Conservation (phyloP, 2,797 vertebrate genomes). For the Alosa sapidissima region DNA sequence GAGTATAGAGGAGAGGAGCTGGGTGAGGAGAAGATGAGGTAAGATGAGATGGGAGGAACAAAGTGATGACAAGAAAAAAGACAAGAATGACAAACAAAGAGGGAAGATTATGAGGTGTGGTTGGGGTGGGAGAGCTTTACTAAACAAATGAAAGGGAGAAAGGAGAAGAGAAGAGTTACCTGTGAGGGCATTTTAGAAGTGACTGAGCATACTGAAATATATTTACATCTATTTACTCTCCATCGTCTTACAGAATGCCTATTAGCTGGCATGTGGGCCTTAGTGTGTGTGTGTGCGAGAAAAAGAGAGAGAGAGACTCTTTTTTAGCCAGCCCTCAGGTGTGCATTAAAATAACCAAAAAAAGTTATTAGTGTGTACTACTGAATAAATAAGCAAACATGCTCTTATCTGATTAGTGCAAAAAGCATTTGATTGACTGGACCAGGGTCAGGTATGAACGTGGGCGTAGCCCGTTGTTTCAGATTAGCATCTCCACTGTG, state of each 20-base stretch:
- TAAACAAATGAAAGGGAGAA: not conserved
- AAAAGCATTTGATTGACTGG: not conserved
- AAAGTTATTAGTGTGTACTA: not conserved
- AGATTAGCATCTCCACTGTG: not conserved
- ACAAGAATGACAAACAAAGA: conserved; percentile 9
- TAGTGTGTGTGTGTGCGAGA: not conserved
- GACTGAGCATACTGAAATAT: not conserved
- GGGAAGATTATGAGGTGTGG: conserved; percentile 11
- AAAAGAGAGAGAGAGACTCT: too few species aligned
- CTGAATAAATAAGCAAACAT: not conserved
- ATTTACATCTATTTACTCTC: not conserved
- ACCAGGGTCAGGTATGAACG: not conserved
- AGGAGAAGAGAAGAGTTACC: not conserved
- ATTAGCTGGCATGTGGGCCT: not conserved
- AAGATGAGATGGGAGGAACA: not conserved
- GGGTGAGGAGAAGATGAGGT: not conserved
- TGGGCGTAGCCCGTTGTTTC: not conserved
- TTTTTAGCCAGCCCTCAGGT: not conserved
- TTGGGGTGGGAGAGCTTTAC: not conserved
- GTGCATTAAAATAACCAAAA: not conserved
- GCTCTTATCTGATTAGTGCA: not conserved
- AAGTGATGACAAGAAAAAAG: not conserved
- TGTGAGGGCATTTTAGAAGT: not conserved
- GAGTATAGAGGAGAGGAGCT: not conserved
- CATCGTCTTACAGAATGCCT: not conserved